These are phyloP conservation scores for Rattus norvegicus DNA, from an alignment of 2,113 vertebrate species.

Conservation along the genomic window GRCr8 NC_086020.1:153517001-153517500, in stretches of 20 bases:
- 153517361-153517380: background rate
- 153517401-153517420: background rate
- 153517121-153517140: background rate
- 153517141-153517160: background rate
- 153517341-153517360: background rate
- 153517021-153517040: background rate
- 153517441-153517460: background rate
- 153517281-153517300: background rate
- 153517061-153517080: background rate
- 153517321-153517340: background rate
- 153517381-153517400: conserved; percentile 16
- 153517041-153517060: background rate
- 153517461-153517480: background rate
- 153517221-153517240: background rate
- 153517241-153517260: background rate
- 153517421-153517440: background rate
- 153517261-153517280: background rate
- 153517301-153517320: background rate
- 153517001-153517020: background rate
- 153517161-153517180: background rate
- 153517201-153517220: background rate
- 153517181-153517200: background rate
- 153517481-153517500: background rate
- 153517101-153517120: background rate
- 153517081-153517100: background rate